Percentiles rank a stretch among this genome's conserved stretches.
Evolutionary conservation across 1,140 invertebrate genomes (phyloP).

Genomic region (Heliconius melpomene): DNA sequence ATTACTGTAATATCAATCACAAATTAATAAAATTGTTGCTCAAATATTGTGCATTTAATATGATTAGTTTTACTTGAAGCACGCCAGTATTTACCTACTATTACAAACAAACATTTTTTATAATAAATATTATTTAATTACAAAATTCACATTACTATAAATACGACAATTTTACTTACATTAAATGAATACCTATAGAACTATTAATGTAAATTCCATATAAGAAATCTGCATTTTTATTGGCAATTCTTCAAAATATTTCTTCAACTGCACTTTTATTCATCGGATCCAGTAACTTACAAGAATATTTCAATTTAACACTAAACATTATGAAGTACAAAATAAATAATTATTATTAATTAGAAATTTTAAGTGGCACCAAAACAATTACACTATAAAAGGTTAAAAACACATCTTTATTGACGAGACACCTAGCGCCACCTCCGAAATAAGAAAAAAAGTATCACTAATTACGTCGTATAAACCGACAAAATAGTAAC

Average conservation of each 20-base stretch:
- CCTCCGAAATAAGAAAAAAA: constrained; percentile 49
- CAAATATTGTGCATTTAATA: background rate
- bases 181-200: no score
- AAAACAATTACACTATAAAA: constrained; percentile 8
- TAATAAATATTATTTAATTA: background rate
- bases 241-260: background rate
- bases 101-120: background rate
- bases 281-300: background rate
- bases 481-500: constrained; percentile 49
- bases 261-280: background rate
- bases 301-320: no score
- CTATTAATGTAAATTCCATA: background rate
- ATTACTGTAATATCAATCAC: background rate
- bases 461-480: constrained; percentile 54
- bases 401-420: constrained; percentile 33
- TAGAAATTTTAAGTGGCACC: background rate
- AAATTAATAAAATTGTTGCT: no score
- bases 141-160: background rate
- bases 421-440: constrained; percentile 51
- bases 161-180: background rate
- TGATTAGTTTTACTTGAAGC: background rate
- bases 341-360: background rate
- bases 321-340: no score
- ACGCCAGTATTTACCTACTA: background rate
- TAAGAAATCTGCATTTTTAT: background rate